Evolutionary conservation across 2,888 invertebrate genomes (phyloP).

Genomic region (Nemoura dubitans): DNA sequence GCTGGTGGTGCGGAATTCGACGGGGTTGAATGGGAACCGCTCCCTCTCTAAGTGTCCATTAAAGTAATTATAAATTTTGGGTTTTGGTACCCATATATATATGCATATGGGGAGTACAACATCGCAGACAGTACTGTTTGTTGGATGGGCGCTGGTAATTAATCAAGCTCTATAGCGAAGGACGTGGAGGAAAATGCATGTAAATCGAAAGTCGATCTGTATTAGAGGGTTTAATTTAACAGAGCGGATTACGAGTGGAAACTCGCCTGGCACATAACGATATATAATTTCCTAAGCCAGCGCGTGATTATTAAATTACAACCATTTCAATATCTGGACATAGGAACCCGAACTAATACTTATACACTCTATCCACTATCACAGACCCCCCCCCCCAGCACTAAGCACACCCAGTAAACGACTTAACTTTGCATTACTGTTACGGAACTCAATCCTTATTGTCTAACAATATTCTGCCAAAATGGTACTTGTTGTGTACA

Average conservation of each 20-base stretch:
- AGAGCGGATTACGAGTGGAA: neutral
- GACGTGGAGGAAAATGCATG: too few relatives aligned
- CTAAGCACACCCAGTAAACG: neutral
- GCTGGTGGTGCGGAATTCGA: neutral
- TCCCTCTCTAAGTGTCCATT: neutral
- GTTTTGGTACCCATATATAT: neutral
- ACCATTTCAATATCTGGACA: neutral
- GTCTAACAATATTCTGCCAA: neutral
- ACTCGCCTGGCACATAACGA: neutral
- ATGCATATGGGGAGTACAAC: too few relatives aligned
- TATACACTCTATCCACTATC: neutral
- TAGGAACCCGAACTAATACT: neutral
- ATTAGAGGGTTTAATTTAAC: neutral
- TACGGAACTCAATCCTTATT: neutral
- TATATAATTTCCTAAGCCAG: neutral
- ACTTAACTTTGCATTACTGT: neutral
- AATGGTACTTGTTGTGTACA: neutral
- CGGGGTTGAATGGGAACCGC: too few relatives aligned
- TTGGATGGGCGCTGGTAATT: neutral
- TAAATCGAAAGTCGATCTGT: too few relatives aligned
- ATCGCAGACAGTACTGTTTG: too few relatives aligned
- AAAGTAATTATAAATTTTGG: neutral
- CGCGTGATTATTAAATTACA: neutral
- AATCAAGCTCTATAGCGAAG: neutral
- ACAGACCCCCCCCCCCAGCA: neutral